phyloP scores from a whole-genome alignment of 1,140 invertebrate species.

The Nilaparvata lugens region DNA sequence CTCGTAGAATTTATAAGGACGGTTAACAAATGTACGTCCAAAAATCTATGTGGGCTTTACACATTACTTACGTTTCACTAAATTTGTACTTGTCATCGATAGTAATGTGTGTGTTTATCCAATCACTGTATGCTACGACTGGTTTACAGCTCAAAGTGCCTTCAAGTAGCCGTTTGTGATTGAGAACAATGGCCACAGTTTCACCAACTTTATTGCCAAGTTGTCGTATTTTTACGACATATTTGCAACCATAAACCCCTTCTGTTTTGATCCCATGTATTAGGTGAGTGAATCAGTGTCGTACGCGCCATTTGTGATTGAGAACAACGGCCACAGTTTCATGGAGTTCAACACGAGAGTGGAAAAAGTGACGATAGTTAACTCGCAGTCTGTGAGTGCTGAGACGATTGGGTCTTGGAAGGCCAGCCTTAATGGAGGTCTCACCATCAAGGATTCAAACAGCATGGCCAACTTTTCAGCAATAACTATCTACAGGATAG shows the following conservation, averaged over 20 bases:
- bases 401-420: conserved; percentile 54
- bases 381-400: conserved; percentile 46
- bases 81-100: too few species aligned
- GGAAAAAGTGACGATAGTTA: conserved; percentile 43
- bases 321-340: conserved; percentile 56
- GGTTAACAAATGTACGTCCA: too few species aligned
- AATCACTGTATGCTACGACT: too few species aligned
- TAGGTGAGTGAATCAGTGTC: conserved; percentile 51
- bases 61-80: too few species aligned
- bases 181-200: conserved; percentile 55
- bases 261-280: too few species aligned
- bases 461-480: conserved; percentile 65
- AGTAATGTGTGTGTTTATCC: too few species aligned
- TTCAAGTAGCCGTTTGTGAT: conserved; percentile 45
- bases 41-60: too few species aligned
- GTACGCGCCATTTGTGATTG: conserved; percentile 50
- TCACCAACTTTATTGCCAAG: too few species aligned
- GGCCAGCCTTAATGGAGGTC: conserved; percentile 50
- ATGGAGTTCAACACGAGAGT: conserved; percentile 63
- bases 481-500: conserved; percentile 68
- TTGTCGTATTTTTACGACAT: too few species aligned
- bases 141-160: too few species aligned
- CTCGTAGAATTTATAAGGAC: too few species aligned
- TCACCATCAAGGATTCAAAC: conserved; percentile 49
- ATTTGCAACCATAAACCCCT: too few species aligned